A percentile compares a stretch with the other conserved stretches of the same genome.
phyloP scores from a whole-genome alignment of 2,113 vertebrate species.

The Promerops cafer region DNA sequence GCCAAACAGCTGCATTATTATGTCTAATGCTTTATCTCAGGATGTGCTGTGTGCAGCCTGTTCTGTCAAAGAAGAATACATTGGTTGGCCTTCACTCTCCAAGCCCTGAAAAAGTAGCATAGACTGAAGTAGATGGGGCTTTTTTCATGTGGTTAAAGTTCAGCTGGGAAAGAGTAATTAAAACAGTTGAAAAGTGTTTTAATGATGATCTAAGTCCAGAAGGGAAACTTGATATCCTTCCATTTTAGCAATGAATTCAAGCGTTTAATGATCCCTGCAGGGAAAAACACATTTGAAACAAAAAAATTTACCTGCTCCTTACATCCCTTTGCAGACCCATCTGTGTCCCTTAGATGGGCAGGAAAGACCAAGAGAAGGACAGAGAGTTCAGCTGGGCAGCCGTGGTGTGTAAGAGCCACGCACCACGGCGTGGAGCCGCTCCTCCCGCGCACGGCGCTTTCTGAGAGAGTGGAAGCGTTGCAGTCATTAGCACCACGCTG shows the following conservation, averaged over 20 bases:
- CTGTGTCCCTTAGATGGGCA: not conserved
- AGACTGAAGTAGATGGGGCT: not conserved
- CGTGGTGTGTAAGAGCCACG: not conserved
- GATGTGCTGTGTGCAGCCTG: not conserved
- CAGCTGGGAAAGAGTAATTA: not conserved
- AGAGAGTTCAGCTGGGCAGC: not conserved
- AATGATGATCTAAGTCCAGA: not conserved
- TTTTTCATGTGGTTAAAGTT: not conserved
- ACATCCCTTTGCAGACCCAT: not conserved
- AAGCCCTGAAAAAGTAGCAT: not conserved
- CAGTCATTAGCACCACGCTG: not conserved
- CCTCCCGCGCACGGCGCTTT: rapidly evolving
- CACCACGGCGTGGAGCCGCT: not conserved
- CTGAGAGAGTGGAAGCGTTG: not conserved
- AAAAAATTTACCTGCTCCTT: not conserved
- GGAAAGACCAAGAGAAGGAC: not conserved
- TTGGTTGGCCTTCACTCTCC: not conserved
- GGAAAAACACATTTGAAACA: not conserved
- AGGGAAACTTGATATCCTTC: not conserved
- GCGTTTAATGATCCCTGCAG: not conserved
- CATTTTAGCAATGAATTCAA: not conserved
- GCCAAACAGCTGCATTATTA: not conserved
- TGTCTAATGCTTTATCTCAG: not conserved
- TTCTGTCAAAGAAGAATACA: not conserved
- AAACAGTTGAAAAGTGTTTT: not conserved